These are phyloP conservation scores for Malacoraja senta DNA, from an alignment of 2,797 vertebrate genomes.

Conservation along the genomic window DNA sequence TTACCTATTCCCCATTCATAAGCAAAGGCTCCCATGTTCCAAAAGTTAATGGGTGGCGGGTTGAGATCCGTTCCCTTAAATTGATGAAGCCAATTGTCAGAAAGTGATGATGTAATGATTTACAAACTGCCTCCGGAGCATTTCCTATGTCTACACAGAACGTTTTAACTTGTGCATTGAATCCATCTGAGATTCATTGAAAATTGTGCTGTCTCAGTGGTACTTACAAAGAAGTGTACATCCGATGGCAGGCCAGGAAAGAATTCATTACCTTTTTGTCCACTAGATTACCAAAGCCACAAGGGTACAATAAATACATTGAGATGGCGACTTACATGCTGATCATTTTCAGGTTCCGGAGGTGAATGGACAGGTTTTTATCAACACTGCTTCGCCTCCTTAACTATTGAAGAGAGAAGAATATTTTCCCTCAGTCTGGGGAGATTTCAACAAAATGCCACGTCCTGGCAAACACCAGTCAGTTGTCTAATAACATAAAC, in stretches of 20 bases:
- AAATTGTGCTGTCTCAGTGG: slow-evolving; percentile 19
- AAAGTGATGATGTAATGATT: slow-evolving; percentile 24
- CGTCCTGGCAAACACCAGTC: background rate
- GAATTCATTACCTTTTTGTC: slow-evolving; percentile 25
- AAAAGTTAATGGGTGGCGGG: background rate
- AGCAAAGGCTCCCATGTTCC: background rate
- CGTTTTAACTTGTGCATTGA: slow-evolving; percentile 15
- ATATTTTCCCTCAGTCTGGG: background rate
- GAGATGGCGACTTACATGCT: background rate
- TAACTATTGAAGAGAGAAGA: background rate
- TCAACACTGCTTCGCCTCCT: background rate
- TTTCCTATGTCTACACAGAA: slow-evolving; percentile 13
- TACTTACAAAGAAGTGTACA: slow-evolving; percentile 32
- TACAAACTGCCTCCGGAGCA: background rate
- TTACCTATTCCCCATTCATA: background rate
- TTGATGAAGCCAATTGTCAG: slow-evolving; percentile 10
- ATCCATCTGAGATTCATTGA: slow-evolving; percentile 11
- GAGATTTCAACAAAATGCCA: background rate
- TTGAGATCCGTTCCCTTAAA: background rate
- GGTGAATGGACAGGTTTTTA: background rate
- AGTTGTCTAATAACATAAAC: background rate
- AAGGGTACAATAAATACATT: slow-evolving; percentile 18
- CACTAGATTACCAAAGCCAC: slow-evolving; percentile 1
- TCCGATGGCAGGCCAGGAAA: background rate
- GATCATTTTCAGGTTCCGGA: slow-evolving; percentile 23